Evolutionary conservation across 2,888 invertebrate species (phyloP), one percentile per base, ranked within the genome.

Genomic region (Nycteola revayana): DNA sequence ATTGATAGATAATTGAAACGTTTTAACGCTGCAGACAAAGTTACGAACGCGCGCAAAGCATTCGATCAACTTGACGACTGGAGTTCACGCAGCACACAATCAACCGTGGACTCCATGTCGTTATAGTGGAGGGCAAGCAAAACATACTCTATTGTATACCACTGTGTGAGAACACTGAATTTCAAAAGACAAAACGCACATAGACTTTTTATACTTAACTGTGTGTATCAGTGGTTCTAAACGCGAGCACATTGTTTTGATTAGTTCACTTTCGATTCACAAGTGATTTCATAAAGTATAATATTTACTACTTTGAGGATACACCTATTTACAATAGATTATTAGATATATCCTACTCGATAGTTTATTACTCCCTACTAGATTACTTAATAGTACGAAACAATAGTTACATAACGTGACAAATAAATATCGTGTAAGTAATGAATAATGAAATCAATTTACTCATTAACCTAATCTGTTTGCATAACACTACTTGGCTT

Each of bases 141-240:
- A 83, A 83, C 81, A 79, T 61, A 61, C 61, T 75, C 76, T 63
- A 84, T 84, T 85, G 83, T 84, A 62, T 57, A 47, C 55, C 32
- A 61, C 51, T 38, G 72, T 79, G 78, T 87, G 87, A 76, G 86
- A 87, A 86, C 76, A 77, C 51, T 74, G 54, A 52, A 71, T 68
- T 69, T 78, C 73, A 76, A 78, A 72, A 78, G 66, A 21, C 21
- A 21, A 72, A 73, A 72, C 63, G 67, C 67, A 70, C 69, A 60
- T 61, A 64, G 61, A 62, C 50, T 58, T 63, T 69, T 62, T 62
- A 58, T 58, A 47, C 37, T 42, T 39, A 40, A 49, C 47, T 48
- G 25, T 38, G 36, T 37, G 31, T 32, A 49, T 47, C 32, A 32
- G 55, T 44, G 50, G 39, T 32, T 31, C 46, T 39, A 47, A 47